These are phyloP conservation scores for Chirona hameri DNA, from an alignment of 2,888 invertebrate species.

Conservation along the genomic window DNA sequence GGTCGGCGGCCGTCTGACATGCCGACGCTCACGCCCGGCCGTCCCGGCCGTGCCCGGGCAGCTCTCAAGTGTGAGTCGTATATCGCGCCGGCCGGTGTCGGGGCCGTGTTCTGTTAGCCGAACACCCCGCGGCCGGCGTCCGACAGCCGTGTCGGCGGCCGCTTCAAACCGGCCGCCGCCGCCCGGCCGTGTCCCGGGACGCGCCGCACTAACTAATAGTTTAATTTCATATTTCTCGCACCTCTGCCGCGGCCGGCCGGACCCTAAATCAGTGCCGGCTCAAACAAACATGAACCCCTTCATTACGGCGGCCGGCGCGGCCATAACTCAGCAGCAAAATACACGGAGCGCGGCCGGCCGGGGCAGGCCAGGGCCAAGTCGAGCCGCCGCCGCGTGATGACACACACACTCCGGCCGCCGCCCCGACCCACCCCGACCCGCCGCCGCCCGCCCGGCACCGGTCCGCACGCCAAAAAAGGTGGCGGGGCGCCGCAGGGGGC, in stretches of 20 bases:
- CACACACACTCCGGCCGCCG: not conserved
- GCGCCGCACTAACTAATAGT: slow-evolving; percentile 2
- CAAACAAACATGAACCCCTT: slow-evolving; percentile 29
- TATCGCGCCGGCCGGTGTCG: not conserved
- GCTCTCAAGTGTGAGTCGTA: no score
- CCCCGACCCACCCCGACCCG: no score
- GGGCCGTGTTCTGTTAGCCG: not conserved
- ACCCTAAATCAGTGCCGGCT: slow-evolving; percentile 8
- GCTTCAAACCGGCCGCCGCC: not conserved
- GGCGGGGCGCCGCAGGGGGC: slow-evolving; percentile 1
- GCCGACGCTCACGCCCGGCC: not conserved
- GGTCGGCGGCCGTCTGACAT: not conserved
- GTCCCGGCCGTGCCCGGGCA: no score
- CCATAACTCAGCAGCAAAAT: slow-evolving; percentile 12
- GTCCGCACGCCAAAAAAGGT: slow-evolving; percentile 1
- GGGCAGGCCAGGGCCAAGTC: no score
- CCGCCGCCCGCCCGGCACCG: no score
- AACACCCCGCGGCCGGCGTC: no score
- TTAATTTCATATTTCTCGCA: slow-evolving; percentile 27
- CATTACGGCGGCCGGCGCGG: not conserved
- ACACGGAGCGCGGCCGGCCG: not conserved
- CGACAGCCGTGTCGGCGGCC: not conserved
- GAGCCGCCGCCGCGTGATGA: not conserved
- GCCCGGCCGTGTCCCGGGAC: not conserved
- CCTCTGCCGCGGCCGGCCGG: not conserved